Evolutionary conservation across 1,140 invertebrate genomes (phyloP), one percentile per base, ranked within the genome.

Genomic region (Aphidius gifuensis): DNA sequence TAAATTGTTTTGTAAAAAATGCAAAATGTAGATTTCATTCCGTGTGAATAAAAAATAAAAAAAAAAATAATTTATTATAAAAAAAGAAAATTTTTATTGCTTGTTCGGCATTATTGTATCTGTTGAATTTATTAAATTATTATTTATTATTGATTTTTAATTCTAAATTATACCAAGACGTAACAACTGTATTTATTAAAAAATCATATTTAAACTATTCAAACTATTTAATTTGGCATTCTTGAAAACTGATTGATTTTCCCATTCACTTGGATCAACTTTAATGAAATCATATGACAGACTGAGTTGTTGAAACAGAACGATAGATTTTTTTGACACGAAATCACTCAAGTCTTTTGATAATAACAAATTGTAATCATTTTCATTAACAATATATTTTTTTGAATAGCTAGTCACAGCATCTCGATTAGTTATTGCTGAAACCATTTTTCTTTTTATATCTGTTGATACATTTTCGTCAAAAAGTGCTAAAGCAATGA

Each of bases 281-380:
- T 49, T 1, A 40, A 49, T 46, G 49, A 60, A 60, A 49, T 50
- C 58, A 60, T 5, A 49, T 49, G 2, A 60, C 58, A 60, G 49
- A 42, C 48, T 46, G 48, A 60, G 49, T 38, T 32, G 58, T 60
- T 60, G 46, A 60, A 61, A 61, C 32, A 50, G 54, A 44, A 61
- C n/a, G 9, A 61, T 45, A 53, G 60, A 53, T 32, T 54, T 45
- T 46, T 61, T 61, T 40, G 42, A 61, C 16, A 16, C 16, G 16
- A 16, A 16, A 16, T 16, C 16, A 16, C 16, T 16, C 16, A 16
- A 16, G 16, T 53, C 50, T 62, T 55, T 60, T 50, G 56, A 32
- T 39, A 47, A 48, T 11, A 62, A 62, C 39, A 53, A 47, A 9
- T 61, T 58, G 8, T 43, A 46, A 44, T 58, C 16, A 8, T 58